Conservation (phyloP, 37 sponge, comb jelly and placozoan species). For the Geodia barretti region DNA sequence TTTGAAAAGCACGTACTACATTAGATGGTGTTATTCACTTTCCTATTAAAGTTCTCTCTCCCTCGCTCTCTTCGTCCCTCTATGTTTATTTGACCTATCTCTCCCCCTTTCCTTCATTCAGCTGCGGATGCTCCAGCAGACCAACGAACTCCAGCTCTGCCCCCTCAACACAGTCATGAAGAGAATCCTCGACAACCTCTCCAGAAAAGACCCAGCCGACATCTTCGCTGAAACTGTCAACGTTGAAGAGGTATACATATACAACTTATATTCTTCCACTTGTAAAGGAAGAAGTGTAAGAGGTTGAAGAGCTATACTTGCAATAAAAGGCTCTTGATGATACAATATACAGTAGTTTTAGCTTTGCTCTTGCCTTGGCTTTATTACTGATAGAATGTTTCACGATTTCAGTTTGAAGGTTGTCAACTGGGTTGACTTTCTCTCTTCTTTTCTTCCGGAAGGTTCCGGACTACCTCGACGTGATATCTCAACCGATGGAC, state of each 20-base stretch:
- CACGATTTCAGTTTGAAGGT: not conserved
- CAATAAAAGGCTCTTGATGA: no score
- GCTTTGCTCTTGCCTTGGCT: not conserved
- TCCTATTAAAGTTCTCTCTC: not conserved
- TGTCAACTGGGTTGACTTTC: not conserved
- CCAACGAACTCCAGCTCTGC: constrained; percentile 62
- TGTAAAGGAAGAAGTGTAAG: not conserved
- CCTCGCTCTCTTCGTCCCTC: not conserved
- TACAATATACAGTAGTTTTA: no score
- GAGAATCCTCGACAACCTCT: constrained; percentile 64
- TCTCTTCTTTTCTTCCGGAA: constrained; percentile 9
- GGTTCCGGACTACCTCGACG: constrained; percentile 94
- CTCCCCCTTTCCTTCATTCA: not conserved
- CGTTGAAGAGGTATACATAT: constrained; percentile 80
- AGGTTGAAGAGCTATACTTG: no score
- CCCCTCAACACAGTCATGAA: constrained; percentile 78
- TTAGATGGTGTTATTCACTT: not conserved
- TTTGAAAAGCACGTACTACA: not conserved
- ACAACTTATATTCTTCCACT: not conserved
- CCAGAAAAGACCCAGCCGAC: constrained; percentile 80
- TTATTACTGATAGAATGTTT: not conserved
- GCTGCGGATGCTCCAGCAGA: constrained; percentile 68
- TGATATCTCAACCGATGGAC: constrained; percentile 95
- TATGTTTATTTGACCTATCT: not conserved
- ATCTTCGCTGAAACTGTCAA: constrained; percentile 96